Percentiles rank a stretch among this genome's conserved stretches.
Evolutionary conservation across 2,113 vertebrate species (phyloP).

Genomic region (Chaetops frenatus): DNA sequence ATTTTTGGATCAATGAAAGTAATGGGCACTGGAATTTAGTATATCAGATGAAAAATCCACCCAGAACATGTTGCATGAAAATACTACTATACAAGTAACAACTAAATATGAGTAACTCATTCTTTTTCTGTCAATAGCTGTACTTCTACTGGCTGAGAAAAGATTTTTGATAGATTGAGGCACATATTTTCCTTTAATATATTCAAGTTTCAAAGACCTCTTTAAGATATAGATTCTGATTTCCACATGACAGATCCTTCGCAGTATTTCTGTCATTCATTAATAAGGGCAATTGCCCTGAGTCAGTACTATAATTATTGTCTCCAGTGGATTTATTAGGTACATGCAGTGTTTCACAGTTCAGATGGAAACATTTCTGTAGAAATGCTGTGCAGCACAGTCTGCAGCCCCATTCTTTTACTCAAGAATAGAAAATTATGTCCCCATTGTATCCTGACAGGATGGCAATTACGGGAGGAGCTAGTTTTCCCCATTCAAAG

Average conservation of each 20-base stretch:
- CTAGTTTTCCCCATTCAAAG: background rate
- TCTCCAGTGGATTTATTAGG: background rate
- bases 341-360: background rate
- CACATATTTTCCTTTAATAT: background rate
- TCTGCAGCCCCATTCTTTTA: background rate
- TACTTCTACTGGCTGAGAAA: background rate
- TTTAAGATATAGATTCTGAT: constrained; percentile 9
- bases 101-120: background rate
- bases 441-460: background rate
- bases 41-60: background rate
- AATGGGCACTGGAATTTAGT: background rate
- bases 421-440: background rate
- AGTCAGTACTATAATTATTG: background rate
- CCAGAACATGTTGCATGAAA: background rate
- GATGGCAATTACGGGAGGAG: background rate
- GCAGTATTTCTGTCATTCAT: background rate
- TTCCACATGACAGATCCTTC: background rate
- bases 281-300: background rate
- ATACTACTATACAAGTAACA: background rate
- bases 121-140: background rate
- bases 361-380: background rate
- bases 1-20: background rate
- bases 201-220: background rate
- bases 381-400: background rate
- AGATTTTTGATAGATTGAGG: background rate